Evolutionary conservation across 2,113 vertebrate genomes (phyloP), one percentile per base, ranked within the genome.

Genomic region (Myodes glareolus): DNA sequence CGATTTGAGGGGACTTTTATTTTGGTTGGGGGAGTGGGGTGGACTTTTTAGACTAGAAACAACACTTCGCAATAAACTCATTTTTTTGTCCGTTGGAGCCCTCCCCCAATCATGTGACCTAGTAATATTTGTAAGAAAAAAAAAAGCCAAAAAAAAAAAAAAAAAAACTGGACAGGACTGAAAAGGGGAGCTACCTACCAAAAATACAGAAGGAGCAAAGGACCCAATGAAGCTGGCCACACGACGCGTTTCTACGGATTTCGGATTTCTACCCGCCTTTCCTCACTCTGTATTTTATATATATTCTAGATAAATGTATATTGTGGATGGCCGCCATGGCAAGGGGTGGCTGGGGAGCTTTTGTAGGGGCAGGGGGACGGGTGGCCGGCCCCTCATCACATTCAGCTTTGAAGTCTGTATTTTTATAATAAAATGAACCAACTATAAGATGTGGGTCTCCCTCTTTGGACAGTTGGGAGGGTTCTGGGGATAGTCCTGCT

Each of bases 351-450:
- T 3, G 0, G 70, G 63, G 78, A 55, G 78, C 70, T 97, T 97
- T 96, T 97, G 81, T 98, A 96, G 93, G 93, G 92, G 42, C 17
- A 0, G 95, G 14, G 90, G 84, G 88, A 50, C 0, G 9, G 65
- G 92, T 8, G 8, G 12, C 5, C 19, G 0, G 68, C 90, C 80
- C 31, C 80, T 96, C 65, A 16, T 97, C 97, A 68, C 97, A 68
- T 72, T 94, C 97, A 94, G 95, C 19, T 98, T 98, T 97, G 98
- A 98, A 98, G 97, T 98, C 98, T 98, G 98, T 99, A 98, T 99
- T 99, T 99, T 98, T 96, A 99, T 98, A 98, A 99, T 98, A 99
- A 98, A 98, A 98, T 65, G 91, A 84, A 91, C 97, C 91, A 98
- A 97, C 95, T 97, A 8, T 16, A 45, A 67, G 33, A 0, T 17